These are phyloP conservation scores for Abramis brama DNA, from an alignment of 2,113 vertebrate genomes.

Conservation along the genomic window DNA sequence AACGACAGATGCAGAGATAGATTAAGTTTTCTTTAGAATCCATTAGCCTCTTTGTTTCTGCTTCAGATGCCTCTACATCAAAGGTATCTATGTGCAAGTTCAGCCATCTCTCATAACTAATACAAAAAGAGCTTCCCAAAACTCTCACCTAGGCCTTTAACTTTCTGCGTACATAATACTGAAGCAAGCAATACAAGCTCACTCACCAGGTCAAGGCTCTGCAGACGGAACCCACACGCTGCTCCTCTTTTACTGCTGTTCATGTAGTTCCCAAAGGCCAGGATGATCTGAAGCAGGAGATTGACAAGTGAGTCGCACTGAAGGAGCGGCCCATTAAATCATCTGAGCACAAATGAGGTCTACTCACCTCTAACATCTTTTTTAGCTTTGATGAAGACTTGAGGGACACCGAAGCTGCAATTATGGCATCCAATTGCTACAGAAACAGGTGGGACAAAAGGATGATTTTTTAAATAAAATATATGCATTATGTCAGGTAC, in stretches of 20 bases:
- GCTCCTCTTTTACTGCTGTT: conserved; percentile 96
- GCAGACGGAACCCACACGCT: conserved; percentile 91
- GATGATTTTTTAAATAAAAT: neutral
- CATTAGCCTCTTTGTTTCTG: neutral
- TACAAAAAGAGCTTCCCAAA: neutral
- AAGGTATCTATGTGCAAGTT: neutral
- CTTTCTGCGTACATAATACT: neutral
- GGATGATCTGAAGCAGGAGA: conserved; percentile 80
- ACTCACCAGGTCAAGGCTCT: conserved; percentile 91
- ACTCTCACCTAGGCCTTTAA: neutral
- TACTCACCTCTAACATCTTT: conserved; percentile 91
- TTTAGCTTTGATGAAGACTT: conserved; percentile 92
- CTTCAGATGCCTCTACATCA: neutral
- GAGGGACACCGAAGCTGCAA: conserved; percentile 92
- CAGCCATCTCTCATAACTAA: neutral
- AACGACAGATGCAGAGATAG: neutral
- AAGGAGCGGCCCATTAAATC: neutral
- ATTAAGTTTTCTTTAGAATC: neutral
- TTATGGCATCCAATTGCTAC: conserved; percentile 94
- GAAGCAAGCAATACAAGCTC: neutral
- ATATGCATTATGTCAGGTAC: neutral
- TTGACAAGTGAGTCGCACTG: neutral
- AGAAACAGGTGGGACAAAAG: neutral
- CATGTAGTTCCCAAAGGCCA: conserved; percentile 99
- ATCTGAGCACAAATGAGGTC: neutral